Evolutionary conservation across 1,140 invertebrate species (phyloP).

Genomic region (Panulirus ornatus): DNA sequence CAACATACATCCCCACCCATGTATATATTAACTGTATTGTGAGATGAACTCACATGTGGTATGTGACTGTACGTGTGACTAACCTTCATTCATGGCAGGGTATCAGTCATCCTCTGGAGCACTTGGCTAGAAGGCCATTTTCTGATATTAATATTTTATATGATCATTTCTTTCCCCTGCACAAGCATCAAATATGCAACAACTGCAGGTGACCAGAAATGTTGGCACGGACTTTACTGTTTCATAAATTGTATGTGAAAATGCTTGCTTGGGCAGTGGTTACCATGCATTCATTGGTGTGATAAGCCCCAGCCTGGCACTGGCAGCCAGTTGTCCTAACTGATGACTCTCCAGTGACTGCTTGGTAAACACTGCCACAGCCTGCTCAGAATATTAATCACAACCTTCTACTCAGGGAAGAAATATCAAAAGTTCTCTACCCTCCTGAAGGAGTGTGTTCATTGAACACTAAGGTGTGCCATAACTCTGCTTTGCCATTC

Average conservation of each 20-base stretch:
- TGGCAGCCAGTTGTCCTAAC: slow-evolving; percentile 55
- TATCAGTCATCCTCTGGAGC: slow-evolving; percentile 62
- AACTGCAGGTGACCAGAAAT: slow-evolving; percentile 71
- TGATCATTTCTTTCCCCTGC: slow-evolving; percentile 66
- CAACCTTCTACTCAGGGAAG: slow-evolving; percentile 65
- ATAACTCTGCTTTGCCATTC: slow-evolving; percentile 16
- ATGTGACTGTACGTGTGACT: slow-evolving; percentile 68
- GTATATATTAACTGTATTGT: slow-evolving; percentile 68
- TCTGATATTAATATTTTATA: slow-evolving; percentile 27
- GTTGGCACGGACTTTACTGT: slow-evolving; percentile 51
- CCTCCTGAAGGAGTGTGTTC: slow-evolving; percentile 61
- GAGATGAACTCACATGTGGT: slow-evolving; percentile 54
- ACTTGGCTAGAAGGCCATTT: slow-evolving; percentile 51
- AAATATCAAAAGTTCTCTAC: slow-evolving; percentile 55
- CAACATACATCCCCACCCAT: slow-evolving; percentile 50
- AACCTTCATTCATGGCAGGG: slow-evolving; percentile 73
- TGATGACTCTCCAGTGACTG: slow-evolving; percentile 62
- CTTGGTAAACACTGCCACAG: slow-evolving; percentile 65
- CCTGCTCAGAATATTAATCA: slow-evolving; percentile 62
- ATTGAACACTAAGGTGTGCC: slow-evolving; percentile 33
- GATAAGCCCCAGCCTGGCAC: slow-evolving; percentile 54
- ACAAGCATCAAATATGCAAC: slow-evolving; percentile 72
- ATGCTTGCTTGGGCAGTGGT: slow-evolving; percentile 60
- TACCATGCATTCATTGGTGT: slow-evolving; percentile 59
- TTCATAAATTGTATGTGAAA: slow-evolving; percentile 53